A percentile compares a stretch with the other conserved stretches of the same genome.
These are phyloP conservation scores for Porites evermanni DNA, from an alignment of 92 coral and sea anemone species.

Conservation along the genomic window DNA sequence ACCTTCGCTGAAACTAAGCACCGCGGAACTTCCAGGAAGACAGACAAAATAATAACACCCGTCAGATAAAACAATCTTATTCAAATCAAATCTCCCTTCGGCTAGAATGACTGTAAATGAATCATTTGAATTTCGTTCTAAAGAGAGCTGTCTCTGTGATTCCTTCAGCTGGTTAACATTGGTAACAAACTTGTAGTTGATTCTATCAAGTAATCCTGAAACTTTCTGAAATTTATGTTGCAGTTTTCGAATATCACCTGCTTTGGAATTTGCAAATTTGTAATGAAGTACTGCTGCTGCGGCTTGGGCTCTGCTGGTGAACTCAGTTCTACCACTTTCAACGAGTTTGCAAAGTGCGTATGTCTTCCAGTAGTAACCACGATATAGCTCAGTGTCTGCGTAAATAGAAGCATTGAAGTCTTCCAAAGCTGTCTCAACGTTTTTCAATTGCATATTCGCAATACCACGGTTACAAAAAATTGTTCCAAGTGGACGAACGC, in stretches of 20 bases:
- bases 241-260: neutral
- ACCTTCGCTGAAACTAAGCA: neutral
- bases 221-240: neutral
- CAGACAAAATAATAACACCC: constrained; percentile 1
- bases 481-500: neutral
- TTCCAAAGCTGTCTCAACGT: neutral
- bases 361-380: neutral
- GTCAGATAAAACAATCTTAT: neutral
- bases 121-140: neutral
- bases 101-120: neutral
- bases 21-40: neutral
- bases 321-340: neutral
- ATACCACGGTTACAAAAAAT: too few species aligned
- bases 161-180: neutral
- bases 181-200: neutral
- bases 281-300: neutral
- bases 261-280: neutral
- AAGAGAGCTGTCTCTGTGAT: neutral
- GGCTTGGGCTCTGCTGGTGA: neutral
- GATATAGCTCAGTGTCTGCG: neutral
- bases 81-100: neutral
- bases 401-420: neutral
- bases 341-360: neutral
- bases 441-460: neutral
- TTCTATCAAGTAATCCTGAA: neutral